Evolutionary conservation across 2,113 vertebrate genomes (phyloP).

Genomic region (Micromys minutus): DNA sequence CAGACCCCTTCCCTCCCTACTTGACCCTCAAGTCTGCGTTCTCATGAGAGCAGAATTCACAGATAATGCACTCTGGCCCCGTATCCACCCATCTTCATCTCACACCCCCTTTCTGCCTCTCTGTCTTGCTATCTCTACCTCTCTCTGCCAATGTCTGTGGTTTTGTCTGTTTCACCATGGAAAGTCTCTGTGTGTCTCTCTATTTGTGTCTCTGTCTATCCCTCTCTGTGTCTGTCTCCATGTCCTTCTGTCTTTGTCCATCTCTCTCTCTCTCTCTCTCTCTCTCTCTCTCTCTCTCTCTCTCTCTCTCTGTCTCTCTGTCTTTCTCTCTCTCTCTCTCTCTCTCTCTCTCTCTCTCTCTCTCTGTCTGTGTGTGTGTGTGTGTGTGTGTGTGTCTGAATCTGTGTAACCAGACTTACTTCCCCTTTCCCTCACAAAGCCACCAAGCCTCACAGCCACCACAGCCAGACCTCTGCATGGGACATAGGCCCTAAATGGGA

Average conservation of each 20-base stretch:
- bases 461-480: background rate
- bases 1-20: background rate
- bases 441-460: background rate
- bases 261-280: background rate
- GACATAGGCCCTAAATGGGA: background rate
- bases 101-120: background rate
- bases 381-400: background rate
- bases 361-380: background rate
- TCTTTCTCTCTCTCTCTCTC: background rate
- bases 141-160: background rate
- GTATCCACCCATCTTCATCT: background rate
- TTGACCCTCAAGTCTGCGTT: accelerated
- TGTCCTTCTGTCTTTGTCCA: background rate
- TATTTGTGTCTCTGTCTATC: background rate
- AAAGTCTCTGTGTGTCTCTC: background rate
- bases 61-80: no score
- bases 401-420: background rate
- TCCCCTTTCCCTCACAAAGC: background rate
- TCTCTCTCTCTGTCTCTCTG: background rate
- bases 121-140: background rate
- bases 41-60: background rate
- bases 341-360: background rate
- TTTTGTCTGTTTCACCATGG: background rate
- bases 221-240: no score
- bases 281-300: background rate